Base-by-base conservation (phyloP, 2,113 vertebrate species). In the Tapirus terrestris region DNA sequence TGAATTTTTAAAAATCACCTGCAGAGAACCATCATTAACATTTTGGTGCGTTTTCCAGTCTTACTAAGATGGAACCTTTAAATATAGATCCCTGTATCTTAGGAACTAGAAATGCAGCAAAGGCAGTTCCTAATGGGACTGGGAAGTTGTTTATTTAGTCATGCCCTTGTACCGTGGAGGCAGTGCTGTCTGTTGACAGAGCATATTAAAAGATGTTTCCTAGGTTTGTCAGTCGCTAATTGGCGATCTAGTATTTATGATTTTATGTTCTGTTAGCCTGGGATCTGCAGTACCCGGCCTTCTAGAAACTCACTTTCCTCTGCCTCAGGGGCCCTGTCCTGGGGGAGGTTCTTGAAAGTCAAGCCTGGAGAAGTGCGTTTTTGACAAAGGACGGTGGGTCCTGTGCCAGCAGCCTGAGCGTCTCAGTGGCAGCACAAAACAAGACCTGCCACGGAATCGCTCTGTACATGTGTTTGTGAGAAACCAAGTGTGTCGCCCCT, bases 201-300 rank as follows among this genome's bases (percentile, higher is more conserved):
- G 67, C n/a, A 9, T 61, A 20, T 75, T 93, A 56, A 93, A 89
- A 96, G 89, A 68, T 0, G 0, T n/a, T 84, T 45, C 77, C 95
- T 87, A 9, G 25, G 56, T 61, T 36, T 81, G 82, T 92, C 36
- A 31, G 91, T 89, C 1, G 48, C 77, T 94, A 84, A 94, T n/a
- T 91, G 89, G 72, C 60, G 79, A 68, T 88, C 75, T 94, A 77
- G 77, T 94, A 80, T 96, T 97, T 92, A 89, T 65, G 87, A 92
- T 89, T 96, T 73, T 89, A 56, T 58, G 9, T 96, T 97, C 96
- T 77, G 90, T 77, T 93, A 36, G 89, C 87, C 48, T 91, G 67
- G 48, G 82, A 83, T n/a, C 70, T 72, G 5, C 68, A 94, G 73
- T n/a, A 8, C 63, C 70, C 33, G 72, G 67, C 67, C 58, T 80